Base-by-base conservation (phyloP, 2,113 vertebrate species). In the Pomatostomus ruficeps region DNA sequence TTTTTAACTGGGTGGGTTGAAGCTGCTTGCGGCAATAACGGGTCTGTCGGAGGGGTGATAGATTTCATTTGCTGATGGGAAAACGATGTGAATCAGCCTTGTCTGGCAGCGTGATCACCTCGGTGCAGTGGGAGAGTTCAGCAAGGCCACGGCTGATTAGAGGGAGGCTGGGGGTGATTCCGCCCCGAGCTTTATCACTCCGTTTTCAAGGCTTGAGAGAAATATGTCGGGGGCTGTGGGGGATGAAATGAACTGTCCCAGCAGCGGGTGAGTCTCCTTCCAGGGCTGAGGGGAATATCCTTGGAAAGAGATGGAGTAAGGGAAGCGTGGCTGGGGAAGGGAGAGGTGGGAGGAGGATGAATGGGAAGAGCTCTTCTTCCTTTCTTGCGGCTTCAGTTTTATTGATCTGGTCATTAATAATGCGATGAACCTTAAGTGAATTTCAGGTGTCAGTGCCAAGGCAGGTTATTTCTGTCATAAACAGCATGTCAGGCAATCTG, bases 11-110 rank as follows among this genome's bases (percentile, higher is more conserved):
- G 66, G 55, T 42, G 68, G 92, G 73, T 9, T 54, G 84, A 59
- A 93, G 91, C n/a, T 78, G 87, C 92, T 77, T 87, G 79, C 15
- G 2, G 94, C 82, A 96, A 72, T 94, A 93, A 85, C 83, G 6
- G 82, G 23, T 40, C 93, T 95, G 93, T 96, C 29, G 0, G 8
- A 15, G 51, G 61, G 87, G 58, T 97, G 95, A 97, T 93, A 75
- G 95, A 96, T 97, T 89, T 63, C 79, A 29, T 78, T 87, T 51
- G 8, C 92, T 94, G 97, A 93, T 95, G 95, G 91, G 83, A 96
- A 97, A 93, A 86, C 20, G 59, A 76, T 85, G 96, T 87, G 88
- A 95, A 91, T 95, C 96, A 97, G 93, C 61, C 85, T 54, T 66
- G 91, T 83, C 84, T 96, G 94, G 91, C 95, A 94, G 84, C 0